Base-by-base conservation (phyloP, 92 coral and sea anemone genomes). In the Bergia sp. region DNA sequence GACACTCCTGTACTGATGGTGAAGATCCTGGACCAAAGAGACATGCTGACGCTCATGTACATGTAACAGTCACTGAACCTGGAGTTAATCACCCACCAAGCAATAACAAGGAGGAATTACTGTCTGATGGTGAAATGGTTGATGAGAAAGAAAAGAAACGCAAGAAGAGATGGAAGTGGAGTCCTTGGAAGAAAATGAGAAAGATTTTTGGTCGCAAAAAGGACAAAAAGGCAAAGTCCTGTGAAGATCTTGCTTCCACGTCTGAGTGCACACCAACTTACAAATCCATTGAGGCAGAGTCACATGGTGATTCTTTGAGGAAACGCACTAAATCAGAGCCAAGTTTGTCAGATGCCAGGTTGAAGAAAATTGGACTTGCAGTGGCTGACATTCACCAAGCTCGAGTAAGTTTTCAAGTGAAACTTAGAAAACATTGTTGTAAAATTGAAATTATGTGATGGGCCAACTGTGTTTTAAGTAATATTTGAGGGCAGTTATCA, bases 181-280 rank as follows among this genome's bases (percentile, higher is more conserved):
- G 91, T 66, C 95, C 96, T 53, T 97, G 94, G 90, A 97, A 92
- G 85, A 92, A 90, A 82, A 86, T 97, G 96, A 93, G 93, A 85
- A 97, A 87, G 88, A 89, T 97, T 65, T 97, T 97, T 78, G 91
- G 95, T 36, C 93, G 96, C 21, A 95, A 92, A 91, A 97, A 97
- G 82, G 89, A 90, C n/a, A 90, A 93, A 85, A 95, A 93, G 66
- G 89, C 95, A 2, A 96, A 95, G 73, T 96, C 99, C 44, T 95
- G 92, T 91, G 95, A 96, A 81, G 96, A 93, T 86, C 91, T 95
- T 21, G 88, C 94, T 18, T 20, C 29, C 23, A 15, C 74, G 3
- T 0, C 83, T 47, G 80, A 55, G 55, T 38, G 39, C 67, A 66
- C 88, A 3, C 88, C 76, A 39, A 44, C 55, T 38, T 89, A 85